These are phyloP conservation scores for Martes martes DNA, from an alignment of 2,113 vertebrate species.

Conservation along the genomic window DNA sequence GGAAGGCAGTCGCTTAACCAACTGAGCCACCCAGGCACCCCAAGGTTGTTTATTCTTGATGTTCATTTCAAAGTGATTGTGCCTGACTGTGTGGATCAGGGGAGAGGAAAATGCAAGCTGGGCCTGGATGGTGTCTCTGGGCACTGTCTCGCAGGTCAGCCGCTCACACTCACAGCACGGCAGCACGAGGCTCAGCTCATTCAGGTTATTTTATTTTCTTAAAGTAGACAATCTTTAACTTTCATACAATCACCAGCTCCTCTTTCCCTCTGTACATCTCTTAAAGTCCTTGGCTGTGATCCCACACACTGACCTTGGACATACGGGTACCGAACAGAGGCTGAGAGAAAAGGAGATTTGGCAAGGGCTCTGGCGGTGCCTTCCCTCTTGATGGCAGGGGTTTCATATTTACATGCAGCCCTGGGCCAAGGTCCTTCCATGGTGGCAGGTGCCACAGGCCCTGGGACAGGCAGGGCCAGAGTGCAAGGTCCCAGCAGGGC, in stretches of 20 bases:
- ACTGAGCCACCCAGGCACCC: no score
- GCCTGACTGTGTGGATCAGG: background rate
- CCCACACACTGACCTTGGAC: conserved; percentile 72
- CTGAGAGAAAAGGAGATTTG: conserved; percentile 55
- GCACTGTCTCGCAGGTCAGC: background rate
- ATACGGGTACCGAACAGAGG: conserved; percentile 61
- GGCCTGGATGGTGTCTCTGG: background rate
- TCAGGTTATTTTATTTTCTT: conserved; percentile 84
- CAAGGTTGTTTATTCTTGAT: background rate
- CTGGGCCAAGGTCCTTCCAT: conserved; percentile 66
- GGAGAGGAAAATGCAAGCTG: background rate
- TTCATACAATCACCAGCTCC: conserved; percentile 60
- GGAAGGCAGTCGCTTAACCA: no score
- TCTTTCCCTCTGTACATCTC: conserved; percentile 51
- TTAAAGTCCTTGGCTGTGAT: conserved; percentile 81
- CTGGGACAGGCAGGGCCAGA: conserved; percentile 37
- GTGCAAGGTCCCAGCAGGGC: conserved; percentile 40
- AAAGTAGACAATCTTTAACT: conserved; percentile 81
- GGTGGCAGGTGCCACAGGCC: background rate
- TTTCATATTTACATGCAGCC: conserved; percentile 77
- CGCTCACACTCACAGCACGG: conserved; percentile 62
- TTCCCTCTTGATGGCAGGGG: conserved; percentile 70
- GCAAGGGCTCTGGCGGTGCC: conserved; percentile 75
- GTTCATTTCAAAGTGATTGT: background rate
- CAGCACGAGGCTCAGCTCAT: conserved; percentile 61